These are phyloP conservation scores for Drosophila athabasca DNA, from an alignment of 1,140 invertebrate species.

Conservation along the genomic window DNA sequence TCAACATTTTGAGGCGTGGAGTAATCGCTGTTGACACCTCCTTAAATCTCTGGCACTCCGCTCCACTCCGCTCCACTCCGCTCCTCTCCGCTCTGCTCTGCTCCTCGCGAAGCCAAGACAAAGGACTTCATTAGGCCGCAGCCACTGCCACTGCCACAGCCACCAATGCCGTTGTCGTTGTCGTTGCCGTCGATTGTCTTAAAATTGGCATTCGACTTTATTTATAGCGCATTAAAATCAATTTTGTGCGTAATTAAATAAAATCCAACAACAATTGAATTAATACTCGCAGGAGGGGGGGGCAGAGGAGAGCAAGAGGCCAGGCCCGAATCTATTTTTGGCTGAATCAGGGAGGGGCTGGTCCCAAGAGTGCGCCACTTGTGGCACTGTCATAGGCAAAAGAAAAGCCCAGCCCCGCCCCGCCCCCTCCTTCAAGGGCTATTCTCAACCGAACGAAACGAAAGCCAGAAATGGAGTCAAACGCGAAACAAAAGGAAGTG, in stretches of 20 bases:
- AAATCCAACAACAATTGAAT: slow-evolving; percentile 19
- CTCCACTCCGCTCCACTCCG: background rate
- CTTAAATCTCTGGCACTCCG: slow-evolving; percentile 19
- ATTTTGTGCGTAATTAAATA: slow-evolving; percentile 75
- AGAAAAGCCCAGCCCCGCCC: slow-evolving; percentile 7
- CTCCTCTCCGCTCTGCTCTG: background rate
- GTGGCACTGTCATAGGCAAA: slow-evolving; percentile 19
- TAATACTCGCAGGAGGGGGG: background rate
- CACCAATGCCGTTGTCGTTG: too few relatives aligned
- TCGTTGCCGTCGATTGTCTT: slow-evolving; percentile 40
- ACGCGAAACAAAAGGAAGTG: slow-evolving; percentile 34
- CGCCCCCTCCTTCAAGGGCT: too few relatives aligned
- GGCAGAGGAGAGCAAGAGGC: background rate
- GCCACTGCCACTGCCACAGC: background rate
- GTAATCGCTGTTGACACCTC: slow-evolving; percentile 20
- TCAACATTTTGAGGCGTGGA: slow-evolving; percentile 45
- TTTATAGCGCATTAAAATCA: slow-evolving; percentile 78
- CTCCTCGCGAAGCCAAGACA: slow-evolving; percentile 42
- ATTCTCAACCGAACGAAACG: too few relatives aligned
- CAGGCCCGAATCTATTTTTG: slow-evolving; percentile 32
- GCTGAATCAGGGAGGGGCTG: slow-evolving; percentile 17
- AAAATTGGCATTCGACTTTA: slow-evolving; percentile 69
- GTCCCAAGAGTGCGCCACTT: slow-evolving; percentile 21
- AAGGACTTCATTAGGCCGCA: slow-evolving; percentile 71
- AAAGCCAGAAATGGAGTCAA: slow-evolving; percentile 39